phyloP scores from a whole-genome alignment of 2,797 vertebrate genomes.

The Lepus oiostolus region DNA sequence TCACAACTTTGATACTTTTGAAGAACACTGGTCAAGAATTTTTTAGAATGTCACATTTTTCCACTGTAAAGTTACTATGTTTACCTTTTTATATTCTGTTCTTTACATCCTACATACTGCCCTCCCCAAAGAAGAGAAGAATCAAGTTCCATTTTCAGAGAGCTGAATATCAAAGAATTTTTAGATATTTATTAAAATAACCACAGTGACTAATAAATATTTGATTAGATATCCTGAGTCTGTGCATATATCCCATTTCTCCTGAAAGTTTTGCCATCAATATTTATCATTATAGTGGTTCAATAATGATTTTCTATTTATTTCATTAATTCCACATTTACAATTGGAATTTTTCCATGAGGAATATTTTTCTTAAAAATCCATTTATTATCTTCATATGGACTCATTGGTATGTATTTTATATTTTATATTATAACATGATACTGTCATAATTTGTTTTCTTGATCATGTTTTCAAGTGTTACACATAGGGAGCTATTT shows the following conservation, averaged over 20 bases:
- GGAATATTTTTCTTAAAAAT: constrained; percentile 10
- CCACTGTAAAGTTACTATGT: constrained; percentile 6
- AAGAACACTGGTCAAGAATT: constrained; percentile 32
- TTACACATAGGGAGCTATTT: constrained; percentile 55
- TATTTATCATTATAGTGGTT: background rate
- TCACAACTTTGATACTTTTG: constrained; percentile 43
- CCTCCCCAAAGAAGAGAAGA: background rate
- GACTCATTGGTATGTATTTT: constrained; percentile 2
- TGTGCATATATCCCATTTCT: background rate
- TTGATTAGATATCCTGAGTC: background rate
- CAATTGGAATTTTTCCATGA: constrained; percentile 27
- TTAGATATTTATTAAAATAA: constrained; percentile 20
- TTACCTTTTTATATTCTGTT: background rate
- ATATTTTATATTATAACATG: constrained; percentile 25
- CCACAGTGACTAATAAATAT: constrained; percentile 34
- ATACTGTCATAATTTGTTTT: constrained; percentile 26
- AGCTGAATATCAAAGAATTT: background rate
- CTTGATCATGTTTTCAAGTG: constrained; percentile 21
- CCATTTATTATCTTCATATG: constrained; percentile 1
- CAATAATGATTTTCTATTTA: constrained; percentile 44
- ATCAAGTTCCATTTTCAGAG: constrained; percentile 22
- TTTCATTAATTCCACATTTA: constrained; percentile 11
- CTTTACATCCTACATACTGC: background rate
- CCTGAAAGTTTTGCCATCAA: background rate
- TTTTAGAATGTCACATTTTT: constrained; percentile 48